These are phyloP conservation scores for Setipinna tenuifilis DNA, from an alignment of 2,797 vertebrate genomes.

Conservation along the genomic window DNA sequence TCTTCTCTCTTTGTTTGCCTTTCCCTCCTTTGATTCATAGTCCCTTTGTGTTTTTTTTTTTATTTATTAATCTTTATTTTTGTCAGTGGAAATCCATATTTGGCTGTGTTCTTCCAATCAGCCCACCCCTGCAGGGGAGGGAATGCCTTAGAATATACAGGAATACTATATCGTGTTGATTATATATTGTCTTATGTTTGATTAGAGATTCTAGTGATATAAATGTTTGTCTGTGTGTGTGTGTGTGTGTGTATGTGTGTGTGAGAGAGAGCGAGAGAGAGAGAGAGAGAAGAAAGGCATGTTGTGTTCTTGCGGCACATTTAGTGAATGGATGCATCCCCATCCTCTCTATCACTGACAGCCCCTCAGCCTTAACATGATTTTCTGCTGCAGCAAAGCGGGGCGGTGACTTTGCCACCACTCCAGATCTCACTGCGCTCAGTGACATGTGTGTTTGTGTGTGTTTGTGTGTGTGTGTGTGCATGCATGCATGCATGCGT, in stretches of 20 bases:
- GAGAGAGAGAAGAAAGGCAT: no score
- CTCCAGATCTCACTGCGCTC: not conserved
- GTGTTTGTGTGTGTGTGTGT: not conserved
- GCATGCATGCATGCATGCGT: not conserved
- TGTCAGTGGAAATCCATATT: not conserved
- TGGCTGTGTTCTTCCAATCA: not conserved
- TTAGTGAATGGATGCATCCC: not conserved
- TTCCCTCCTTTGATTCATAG: not conserved
- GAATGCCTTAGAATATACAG: not conserved
- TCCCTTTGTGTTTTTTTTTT: not conserved
- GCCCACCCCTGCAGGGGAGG: not conserved
- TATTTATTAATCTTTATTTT: not conserved
- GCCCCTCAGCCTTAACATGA: not conserved
- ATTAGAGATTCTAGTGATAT: not conserved
- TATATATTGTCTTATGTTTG: not conserved
- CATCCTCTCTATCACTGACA: not conserved
- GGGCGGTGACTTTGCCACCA: conserved; percentile 20
- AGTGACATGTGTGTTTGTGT: not conserved
- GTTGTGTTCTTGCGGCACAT: no score
- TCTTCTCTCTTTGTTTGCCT: not conserved
- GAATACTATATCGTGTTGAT: not conserved
- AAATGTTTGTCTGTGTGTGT: not conserved
- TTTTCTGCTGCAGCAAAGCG: conserved; percentile 14
- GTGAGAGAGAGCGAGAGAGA: not conserved
- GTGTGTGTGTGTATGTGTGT: not conserved